These are phyloP conservation scores for Drosophila nigritarsus DNA, from an alignment of 2,888 invertebrate genomes.

Conservation along the genomic window DNA sequence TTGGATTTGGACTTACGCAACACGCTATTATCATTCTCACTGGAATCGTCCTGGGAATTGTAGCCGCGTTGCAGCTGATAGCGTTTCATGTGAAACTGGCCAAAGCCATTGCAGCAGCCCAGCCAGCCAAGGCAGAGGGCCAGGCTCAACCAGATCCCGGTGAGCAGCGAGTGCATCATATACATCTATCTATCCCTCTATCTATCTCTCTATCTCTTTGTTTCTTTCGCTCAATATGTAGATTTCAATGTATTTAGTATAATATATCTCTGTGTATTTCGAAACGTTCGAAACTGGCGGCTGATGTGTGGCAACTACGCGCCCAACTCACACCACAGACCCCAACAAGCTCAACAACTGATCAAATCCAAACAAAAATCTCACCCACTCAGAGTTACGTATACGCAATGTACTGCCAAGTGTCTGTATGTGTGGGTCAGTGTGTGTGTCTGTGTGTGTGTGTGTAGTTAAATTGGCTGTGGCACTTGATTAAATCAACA, in stretches of 20 bases:
- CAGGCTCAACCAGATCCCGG: constrained; percentile 51
- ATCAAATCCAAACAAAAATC: constrained; percentile 6
- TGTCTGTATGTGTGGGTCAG: constrained; percentile 3
- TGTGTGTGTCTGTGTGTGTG: constrained; percentile 18
- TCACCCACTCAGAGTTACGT: constrained; percentile 58
- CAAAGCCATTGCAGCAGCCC: constrained; percentile 67
- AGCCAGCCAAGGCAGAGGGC: constrained; percentile 48
- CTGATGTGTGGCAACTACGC: constrained; percentile 72
- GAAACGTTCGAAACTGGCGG: constrained; percentile 36
- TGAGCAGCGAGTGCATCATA: constrained; percentile 49
- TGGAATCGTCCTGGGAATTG: constrained; percentile 70
- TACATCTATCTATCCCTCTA: constrained; percentile 32
- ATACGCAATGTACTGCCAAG: constrained; percentile 64
- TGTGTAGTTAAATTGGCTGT: constrained; percentile 58
- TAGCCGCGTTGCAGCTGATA: constrained; percentile 77
- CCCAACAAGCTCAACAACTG: constrained; percentile 26
- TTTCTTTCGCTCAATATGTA: not conserved
- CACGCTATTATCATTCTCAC: constrained; percentile 76
- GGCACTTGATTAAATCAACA: constrained; percentile 77
- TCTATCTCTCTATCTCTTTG: not conserved
- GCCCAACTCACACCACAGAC: constrained; percentile 66
- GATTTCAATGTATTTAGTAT: not conserved
- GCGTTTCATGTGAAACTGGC: constrained; percentile 81
- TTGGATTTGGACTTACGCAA: constrained; percentile 62
- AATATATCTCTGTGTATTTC: constrained; percentile 5